Evolutionary conservation across 2,888 invertebrate species (phyloP).

Genomic region (Cheilosia soror): DNA sequence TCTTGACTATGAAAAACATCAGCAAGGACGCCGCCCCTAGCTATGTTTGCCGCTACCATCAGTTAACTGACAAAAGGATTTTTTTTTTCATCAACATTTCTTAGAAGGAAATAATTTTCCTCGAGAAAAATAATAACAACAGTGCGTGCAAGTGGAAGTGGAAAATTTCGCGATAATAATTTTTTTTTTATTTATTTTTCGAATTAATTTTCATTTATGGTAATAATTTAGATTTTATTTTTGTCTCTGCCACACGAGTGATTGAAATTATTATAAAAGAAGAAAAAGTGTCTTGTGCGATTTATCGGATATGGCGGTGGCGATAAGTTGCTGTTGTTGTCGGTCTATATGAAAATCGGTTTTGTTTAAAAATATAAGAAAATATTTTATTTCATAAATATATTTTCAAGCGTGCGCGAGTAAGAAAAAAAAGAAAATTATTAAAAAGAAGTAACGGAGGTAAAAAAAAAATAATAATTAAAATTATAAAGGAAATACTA

Average conservation of each 20-base stretch:
- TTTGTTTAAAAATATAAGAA: not conserved
- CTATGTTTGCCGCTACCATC: constrained; percentile 44
- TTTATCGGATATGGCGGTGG: constrained; percentile 29
- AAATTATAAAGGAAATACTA: not conserved
- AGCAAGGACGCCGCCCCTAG: constrained; percentile 39
- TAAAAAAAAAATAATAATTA: not conserved
- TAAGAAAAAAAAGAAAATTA: not conserved
- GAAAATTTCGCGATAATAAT: constrained; percentile 34
- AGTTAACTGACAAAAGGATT: constrained; percentile 54
- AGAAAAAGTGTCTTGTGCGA: not conserved
- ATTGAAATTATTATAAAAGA: not conserved
- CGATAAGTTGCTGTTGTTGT: not conserved
- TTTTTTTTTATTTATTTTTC: constrained; percentile 56
- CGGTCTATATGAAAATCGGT: constrained; percentile 40
- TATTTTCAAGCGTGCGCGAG: not conserved
- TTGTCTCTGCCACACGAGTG: not conserved
- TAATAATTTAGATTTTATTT: not conserved
- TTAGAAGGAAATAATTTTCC: constrained; percentile 38
- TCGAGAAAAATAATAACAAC: constrained; percentile 10
- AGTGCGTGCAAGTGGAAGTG: constrained; percentile 6
- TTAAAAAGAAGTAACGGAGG: not conserved
- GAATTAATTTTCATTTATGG: constrained; percentile 46
- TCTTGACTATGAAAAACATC: constrained; percentile 54
- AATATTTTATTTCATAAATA: constrained; percentile 14
- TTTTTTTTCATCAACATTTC: constrained; percentile 33